A percentile compares a stretch with the other conserved stretches of the same genome.
phyloP scores from a whole-genome alignment of 2,113 vertebrate genomes.

The Hystrix brachyura region DNA sequence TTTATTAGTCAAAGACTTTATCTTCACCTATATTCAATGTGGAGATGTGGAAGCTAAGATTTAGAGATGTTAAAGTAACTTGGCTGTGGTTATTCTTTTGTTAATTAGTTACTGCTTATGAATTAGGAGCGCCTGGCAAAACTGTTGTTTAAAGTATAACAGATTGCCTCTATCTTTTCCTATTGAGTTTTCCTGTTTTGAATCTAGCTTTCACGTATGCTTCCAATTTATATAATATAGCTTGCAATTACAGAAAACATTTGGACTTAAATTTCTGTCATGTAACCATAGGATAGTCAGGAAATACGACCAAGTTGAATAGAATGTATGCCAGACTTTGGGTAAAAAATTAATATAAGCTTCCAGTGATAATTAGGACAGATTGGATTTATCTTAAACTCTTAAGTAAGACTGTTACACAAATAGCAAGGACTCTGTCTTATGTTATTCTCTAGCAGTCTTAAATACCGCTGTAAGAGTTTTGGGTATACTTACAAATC shows the following conservation, averaged over 20 bases:
- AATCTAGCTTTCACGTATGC: background rate
- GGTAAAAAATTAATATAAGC: background rate
- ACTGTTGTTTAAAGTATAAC: background rate
- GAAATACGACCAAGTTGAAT: background rate
- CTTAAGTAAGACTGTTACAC: background rate
- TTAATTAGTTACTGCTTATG: background rate
- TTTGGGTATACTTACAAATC: background rate
- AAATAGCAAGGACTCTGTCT: background rate
- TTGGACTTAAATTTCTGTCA: background rate
- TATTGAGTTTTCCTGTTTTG: background rate
- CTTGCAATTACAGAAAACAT: background rate
- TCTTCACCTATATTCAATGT: background rate
- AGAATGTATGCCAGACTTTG: slow-evolving; percentile 25
- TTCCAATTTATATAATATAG: background rate
- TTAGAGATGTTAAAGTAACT: background rate
- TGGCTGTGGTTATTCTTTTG: background rate
- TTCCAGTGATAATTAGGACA: background rate
- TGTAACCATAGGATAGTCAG: background rate
- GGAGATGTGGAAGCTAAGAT: background rate
- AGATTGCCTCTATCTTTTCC: background rate
- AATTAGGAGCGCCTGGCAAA: background rate
- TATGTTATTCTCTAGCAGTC: background rate
- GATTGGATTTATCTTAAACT: background rate
- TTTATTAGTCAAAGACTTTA: background rate
- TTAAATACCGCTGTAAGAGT: background rate